Evolutionary conservation across 2,113 vertebrate genomes (phyloP).

Genomic region (Chloropsis hardwickii): DNA sequence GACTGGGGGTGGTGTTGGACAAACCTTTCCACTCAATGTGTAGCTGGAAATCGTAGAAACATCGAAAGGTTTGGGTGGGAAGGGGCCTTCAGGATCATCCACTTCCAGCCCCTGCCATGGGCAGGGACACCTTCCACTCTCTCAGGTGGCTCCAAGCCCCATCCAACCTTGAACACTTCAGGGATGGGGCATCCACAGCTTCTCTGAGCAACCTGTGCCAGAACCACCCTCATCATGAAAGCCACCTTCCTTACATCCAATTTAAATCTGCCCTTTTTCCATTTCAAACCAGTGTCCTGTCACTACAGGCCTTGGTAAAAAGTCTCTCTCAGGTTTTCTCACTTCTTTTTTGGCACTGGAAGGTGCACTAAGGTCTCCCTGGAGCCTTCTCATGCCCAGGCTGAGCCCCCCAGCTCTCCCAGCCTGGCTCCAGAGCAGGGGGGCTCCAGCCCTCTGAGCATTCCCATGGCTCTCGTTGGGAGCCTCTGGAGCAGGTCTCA

Average conservation of each 20-base stretch:
- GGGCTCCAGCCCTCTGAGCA: neutral
- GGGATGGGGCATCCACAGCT: neutral
- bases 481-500: neutral
- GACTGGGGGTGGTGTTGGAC: neutral
- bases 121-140: neutral
- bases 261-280: neutral
- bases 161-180: rapidly evolving
- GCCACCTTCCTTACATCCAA: neutral
- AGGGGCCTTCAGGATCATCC: neutral
- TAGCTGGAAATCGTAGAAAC: neutral
- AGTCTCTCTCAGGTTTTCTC: neutral
- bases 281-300: neutral
- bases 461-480: neutral
- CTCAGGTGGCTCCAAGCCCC: neutral
- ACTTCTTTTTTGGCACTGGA: neutral
- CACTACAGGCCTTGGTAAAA: neutral
- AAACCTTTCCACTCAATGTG: neutral
- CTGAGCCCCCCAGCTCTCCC: neutral
- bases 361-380: neutral
- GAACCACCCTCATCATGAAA: neutral
- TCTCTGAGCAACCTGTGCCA: neutral
- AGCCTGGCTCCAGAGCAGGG: neutral
- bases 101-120: rapidly evolving
- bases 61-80: neutral
- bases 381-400: neutral